Evolutionary conservation across 2,888 invertebrate genomes (phyloP), one percentile per base, ranked within the genome.

Genomic region (Eupithecia centaureata): DNA sequence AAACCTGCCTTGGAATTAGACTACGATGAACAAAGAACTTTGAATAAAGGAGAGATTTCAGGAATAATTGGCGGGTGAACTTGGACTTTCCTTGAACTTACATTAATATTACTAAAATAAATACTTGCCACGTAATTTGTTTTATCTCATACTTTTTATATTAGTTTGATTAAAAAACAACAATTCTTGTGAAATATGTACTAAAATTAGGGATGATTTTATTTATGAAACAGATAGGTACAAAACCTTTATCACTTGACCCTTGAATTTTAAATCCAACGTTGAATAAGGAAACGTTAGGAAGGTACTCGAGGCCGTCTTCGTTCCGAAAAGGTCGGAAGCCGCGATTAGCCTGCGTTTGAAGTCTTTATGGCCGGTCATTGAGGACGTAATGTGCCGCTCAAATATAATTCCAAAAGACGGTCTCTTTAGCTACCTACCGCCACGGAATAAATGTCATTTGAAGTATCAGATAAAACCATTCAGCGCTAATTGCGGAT

Each of bases 301-400:
- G 80, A 82, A 86, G 83, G 84, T 86, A 87, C 87, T 88, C 82
- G 84, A 77, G 81, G 78, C 85, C 84, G 87, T 85, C 86, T 86
- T 86, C 80, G 84, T 81, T 77, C 81, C 85, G 77, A 87, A 82
- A 90, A 90, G 92, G 92, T 90, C 91, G 91, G 90, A 91, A 91
- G 90, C 86, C 86, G 82, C 90, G 91, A 92, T 92, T 92, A 92
- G 91, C 86, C 86, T 85, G 87, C 91, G 89, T 90, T 91, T 91
- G 90, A 91, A 87, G 90, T 91, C 90, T 90, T 91, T 92, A 91
- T 90, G 82, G 88, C 86, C 86, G 86, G 87, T 86, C 89, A 89
- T 91, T 90, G 86, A 84, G 85, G 82, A 83, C 85, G 86, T 90
- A 92, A 92, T 90, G 87, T 85, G 84, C 86, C 86, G 86, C 86